Evolutionary conservation across 1,140 invertebrate species (phyloP), one percentile per base, ranked within the genome.

Genomic region (Oryctes rhinoceros): DNA sequence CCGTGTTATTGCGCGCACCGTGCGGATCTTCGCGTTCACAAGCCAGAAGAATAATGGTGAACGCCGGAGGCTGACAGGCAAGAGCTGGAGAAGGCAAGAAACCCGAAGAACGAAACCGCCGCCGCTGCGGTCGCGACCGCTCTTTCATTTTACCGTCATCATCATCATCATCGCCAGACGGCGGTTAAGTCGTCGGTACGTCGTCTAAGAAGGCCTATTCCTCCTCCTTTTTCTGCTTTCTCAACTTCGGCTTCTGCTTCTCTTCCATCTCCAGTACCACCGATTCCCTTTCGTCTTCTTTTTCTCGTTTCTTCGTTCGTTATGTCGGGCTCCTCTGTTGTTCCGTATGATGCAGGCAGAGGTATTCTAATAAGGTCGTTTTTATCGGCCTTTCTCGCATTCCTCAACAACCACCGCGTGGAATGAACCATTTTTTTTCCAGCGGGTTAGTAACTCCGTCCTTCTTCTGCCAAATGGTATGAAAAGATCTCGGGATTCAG

Each of bases 281-380:
- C 24, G 24, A 30, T 62, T 13, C 13, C 9, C 53, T 0, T 18
- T 13, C 13, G 4, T 62, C 53, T 20, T 62, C 53, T 20, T 7
- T 13, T 62, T 44, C 39, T 62, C 53, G 53, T 18, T 62, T 20
- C 15, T n/a, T 10, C 53, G 53, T n/a, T 44, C 39, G 39, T 44
- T 10, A 30, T 62, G 7, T 62, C 53, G 53, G 53, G 53, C 13
- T 44, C 39, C 39, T 44, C 39, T 44, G 5, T 44, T 44, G 5
- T 44, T 44, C 39, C 9, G 5, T 44, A 5, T 10, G 39, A 44
- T 44, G 39, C 53, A 62, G 20, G 53, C 53, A 67, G 65, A 67
- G 65, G 65, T 67, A 67, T 67, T 67, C 65, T 67, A 67, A 67
- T 67, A 67, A 67, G 65, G 65, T 35, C 20, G 65, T 67, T 67